These are phyloP conservation scores for Gila orcuttii DNA, from an alignment of 2,113 vertebrate genomes.

Conservation along the genomic window DNA sequence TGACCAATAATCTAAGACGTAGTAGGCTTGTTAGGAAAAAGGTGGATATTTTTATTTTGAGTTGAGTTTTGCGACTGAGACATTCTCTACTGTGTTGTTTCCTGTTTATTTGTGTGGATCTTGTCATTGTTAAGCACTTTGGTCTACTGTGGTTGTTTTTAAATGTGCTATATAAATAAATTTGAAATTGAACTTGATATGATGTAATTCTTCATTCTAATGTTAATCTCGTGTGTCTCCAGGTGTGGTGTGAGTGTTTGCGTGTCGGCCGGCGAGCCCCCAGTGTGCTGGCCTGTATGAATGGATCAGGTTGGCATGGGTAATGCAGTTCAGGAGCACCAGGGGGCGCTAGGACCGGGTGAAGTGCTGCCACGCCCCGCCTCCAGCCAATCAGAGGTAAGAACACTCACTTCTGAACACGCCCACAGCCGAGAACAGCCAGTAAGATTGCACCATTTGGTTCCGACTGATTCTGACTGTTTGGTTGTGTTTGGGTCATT, in stretches of 20 bases:
- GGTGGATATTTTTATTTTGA: no score
- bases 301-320: slow-evolving; percentile 81
- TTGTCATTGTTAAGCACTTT: no score
- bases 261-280: slow-evolving; percentile 22
- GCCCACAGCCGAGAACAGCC: neutral
- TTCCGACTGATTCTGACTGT: neutral
- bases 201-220: neutral
- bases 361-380: slow-evolving; percentile 75
- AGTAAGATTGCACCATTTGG: neutral
- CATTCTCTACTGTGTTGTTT: no score
- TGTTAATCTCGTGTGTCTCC: neutral
- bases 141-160: no score
- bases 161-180: no score
- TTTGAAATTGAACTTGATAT: no score
- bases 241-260: slow-evolving; percentile 24
- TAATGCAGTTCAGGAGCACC: slow-evolving; percentile 85
- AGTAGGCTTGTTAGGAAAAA: no score
- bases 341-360: slow-evolving; percentile 72
- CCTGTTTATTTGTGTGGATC: no score
- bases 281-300: slow-evolving; percentile 62
- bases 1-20: no score
- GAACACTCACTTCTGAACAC: neutral
- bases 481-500: no score
- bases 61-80: no score
- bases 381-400: slow-evolving; percentile 69